Evolutionary conservation across 1,140 invertebrate genomes (phyloP).

Genomic region (Trachymyrmex cornetzi): DNA sequence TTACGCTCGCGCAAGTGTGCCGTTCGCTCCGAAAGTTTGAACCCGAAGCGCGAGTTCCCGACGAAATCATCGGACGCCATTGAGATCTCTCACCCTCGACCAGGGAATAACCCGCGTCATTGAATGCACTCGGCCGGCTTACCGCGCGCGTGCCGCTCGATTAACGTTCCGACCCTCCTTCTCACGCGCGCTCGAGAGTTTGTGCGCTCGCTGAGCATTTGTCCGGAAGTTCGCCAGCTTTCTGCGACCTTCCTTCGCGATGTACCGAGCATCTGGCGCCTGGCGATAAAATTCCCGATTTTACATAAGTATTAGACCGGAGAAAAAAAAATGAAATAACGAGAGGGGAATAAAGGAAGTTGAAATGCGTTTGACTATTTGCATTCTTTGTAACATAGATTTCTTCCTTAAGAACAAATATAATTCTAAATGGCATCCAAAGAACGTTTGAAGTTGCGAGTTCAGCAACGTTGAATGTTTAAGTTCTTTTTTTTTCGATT

Average conservation of each 20-base stretch:
- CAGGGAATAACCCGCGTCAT: conserved; percentile 23
- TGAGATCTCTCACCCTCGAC: conserved; percentile 4
- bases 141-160: conserved; percentile 51
- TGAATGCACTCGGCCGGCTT: conserved; percentile 36
- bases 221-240: neutral
- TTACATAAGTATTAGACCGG: conserved; percentile 5
- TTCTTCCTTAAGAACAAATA: conserved; percentile 17
- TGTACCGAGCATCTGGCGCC: neutral
- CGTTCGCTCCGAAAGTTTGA: conserved; percentile 44
- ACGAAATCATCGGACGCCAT: conserved; percentile 44
- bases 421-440: neutral
- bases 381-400: neutral
- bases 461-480: neutral
- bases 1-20: conserved; percentile 30
- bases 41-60: conserved; percentile 41
- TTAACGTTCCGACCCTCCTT: conserved; percentile 35
- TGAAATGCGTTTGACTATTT: neutral
- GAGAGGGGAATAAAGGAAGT: no score
- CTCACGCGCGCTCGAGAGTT: neutral
- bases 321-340: neutral
- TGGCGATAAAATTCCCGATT: conserved; percentile 20
- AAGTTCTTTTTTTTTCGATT: neutral
- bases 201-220: conserved; percentile 4
- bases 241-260: neutral
- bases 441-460: neutral